A percentile compares a stretch with the other conserved stretches of the same genome.
Evolutionary conservation across 2,888 invertebrate genomes (phyloP).

Genomic region (Ctenicera cuprea): DNA sequence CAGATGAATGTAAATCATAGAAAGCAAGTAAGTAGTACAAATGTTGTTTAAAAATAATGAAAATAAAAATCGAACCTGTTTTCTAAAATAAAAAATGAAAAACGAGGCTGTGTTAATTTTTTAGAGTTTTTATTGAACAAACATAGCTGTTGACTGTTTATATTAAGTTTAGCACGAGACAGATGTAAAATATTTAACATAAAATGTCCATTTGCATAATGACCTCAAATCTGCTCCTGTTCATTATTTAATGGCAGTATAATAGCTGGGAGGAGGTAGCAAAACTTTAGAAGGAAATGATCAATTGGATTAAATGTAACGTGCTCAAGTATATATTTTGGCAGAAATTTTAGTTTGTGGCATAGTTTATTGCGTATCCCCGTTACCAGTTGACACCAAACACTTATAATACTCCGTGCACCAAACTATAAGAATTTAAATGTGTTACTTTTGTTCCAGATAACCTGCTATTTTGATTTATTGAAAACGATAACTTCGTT

Average conservation of each 20-base stretch:
- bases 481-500: neutral
- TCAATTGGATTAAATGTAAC: neutral
- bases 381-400: constrained; percentile 23
- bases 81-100: neutral
- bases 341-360: neutral
- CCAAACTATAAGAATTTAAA: constrained; percentile 4
- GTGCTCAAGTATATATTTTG: neutral
- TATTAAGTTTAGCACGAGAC: constrained; percentile 2
- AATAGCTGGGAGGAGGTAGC: neutral
- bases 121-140: constrained; percentile 9
- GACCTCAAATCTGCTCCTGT: neutral
- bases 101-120: neutral
- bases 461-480: neutral
- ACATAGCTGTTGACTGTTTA: neutral
- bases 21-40: too few species aligned
- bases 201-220: constrained; percentile 19
- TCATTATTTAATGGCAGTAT: constrained; percentile 1
- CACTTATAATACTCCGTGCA: too few species aligned
- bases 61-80: neutral
- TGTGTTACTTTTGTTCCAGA: neutral
- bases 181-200: constrained; percentile 3
- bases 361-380: neutral
- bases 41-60: neutral
- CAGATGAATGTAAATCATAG: too few species aligned
- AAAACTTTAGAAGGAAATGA: constrained; percentile 3